Conservation (phyloP, 2,888 invertebrate species). For the Andrena chrysosceles region DNA sequence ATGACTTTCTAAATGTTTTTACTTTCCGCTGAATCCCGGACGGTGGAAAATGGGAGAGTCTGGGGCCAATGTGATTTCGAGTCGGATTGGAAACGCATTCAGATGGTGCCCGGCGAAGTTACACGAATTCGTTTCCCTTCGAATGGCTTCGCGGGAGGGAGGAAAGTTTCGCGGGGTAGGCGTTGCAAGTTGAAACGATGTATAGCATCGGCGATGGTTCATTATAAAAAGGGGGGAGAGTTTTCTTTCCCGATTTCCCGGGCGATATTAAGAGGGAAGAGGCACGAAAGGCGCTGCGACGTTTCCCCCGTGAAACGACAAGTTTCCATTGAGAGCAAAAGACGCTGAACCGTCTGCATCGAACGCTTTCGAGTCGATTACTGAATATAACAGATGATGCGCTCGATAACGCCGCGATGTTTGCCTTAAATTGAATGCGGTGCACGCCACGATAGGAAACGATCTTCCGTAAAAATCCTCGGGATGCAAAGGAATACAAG, state of each 20-base stretch:
- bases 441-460: background rate
- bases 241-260: conserved; percentile 33
- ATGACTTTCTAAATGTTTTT: conserved; percentile 35
- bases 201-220: conserved; percentile 47
- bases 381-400: conserved; percentile 28
- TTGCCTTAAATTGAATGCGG: background rate
- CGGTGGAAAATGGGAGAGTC: conserved; percentile 58
- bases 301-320: conserved; percentile 15
- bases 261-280: conserved; percentile 44
- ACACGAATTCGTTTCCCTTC: conserved; percentile 51
- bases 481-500: background rate
- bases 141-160: conserved; percentile 23
- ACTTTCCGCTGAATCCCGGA: conserved; percentile 32
- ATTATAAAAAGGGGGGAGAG: conserved; percentile 28
- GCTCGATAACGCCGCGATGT: conserved; percentile 13
- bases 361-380: conserved; percentile 47
- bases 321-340: conserved; percentile 24
- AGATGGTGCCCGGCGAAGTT: conserved; percentile 42
- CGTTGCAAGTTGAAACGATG: conserved; percentile 55
- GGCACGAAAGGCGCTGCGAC: conserved; percentile 1
- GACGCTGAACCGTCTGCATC: conserved; percentile 24
- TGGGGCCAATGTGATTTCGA: conserved; percentile 53
- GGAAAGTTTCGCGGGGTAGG: conserved; percentile 39
- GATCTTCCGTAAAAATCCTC: background rate
- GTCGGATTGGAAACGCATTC: conserved; percentile 59